Evolutionary conservation across 2,797 vertebrate species (phyloP).

Genomic region (Malurus leucopterus): DNA sequence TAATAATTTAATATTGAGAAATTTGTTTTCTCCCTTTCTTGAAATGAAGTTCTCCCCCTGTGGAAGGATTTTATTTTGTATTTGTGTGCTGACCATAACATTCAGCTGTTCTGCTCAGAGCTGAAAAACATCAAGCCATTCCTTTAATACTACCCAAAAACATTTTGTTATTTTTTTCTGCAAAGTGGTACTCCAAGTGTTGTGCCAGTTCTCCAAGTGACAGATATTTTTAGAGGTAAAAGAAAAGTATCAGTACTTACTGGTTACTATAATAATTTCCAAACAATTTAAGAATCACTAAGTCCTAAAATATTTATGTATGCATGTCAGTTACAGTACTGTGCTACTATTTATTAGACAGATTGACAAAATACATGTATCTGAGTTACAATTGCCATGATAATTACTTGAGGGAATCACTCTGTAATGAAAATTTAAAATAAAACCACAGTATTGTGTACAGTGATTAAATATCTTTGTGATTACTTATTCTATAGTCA

Average conservation of each 20-base stretch:
- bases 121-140: background rate
- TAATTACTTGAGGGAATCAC: conserved; percentile 31
- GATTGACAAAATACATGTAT: conserved; percentile 24
- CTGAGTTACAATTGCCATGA: conserved; percentile 22
- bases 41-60: background rate
- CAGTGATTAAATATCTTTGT: background rate
- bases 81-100: conserved; percentile 24
- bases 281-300: conserved; percentile 14
- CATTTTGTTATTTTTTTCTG: background rate
- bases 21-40: background rate
- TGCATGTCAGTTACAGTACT: background rate
- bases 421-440: conserved; percentile 7
- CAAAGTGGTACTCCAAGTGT: background rate
- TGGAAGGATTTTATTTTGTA: conserved; percentile 3
- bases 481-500: background rate
- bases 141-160: conserved; percentile 40
- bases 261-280: conserved; percentile 2
- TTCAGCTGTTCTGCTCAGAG: conserved; percentile 23
- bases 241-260: conserved; percentile 29
- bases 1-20: background rate
- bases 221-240: conserved; percentile 1
- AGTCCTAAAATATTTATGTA: conserved; percentile 35
- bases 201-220: background rate
- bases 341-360: conserved; percentile 13
- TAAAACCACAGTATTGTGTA: background rate